Base-by-base conservation (phyloP, 2,797 vertebrate species). In the Hippocampus kuda region DNA sequence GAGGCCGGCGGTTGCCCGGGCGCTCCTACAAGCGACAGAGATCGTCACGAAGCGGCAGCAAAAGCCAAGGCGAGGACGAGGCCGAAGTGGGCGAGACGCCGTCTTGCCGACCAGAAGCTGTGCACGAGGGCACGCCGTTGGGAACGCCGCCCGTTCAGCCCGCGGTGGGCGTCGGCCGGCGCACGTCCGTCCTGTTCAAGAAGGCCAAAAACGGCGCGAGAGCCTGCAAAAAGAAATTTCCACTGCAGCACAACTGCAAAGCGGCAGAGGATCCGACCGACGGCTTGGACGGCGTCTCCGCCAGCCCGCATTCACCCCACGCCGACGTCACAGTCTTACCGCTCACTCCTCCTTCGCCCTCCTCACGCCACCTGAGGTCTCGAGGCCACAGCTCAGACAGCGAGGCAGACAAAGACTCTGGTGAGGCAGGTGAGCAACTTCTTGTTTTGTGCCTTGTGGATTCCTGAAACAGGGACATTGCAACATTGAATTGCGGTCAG, bases 161-260 rank as follows among this genome's bases (percentile, higher is more conserved):
- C 71, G 85, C 86, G 80, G 87, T 81, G 0, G 92, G 91, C 0
- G 94, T 95, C 22, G 95, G 95, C 51, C 92, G 94, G 5, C 92
- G 94, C 64, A 96, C 95, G 0, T 94, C 96, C 0, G 86, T 97
- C 66, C 89, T 97, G 60, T 97, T 97, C 75, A 97, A 92, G 85
- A 99, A 98, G 82, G 94, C 94, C 46, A 97, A 94, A 87, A 98
- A 96, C 0, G 95, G 95, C 13, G 87, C 90, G 24, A 90, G 95
- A 70, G 79, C 89, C 65, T 89, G 86, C 7, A 92, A 91, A 72
- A 90, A 79, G 67, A 90, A 91, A 62, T 89, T 90, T 1, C 75
- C 88, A 4, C 77, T 88, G 0, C 77, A 91, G 74, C 91, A 93
- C 74, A 94, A 94, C 0, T 88, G 91, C 30, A 92, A 91, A 81